Evolutionary conservation across 2,888 invertebrate genomes (phyloP).

Genomic region (Melolontha melolontha): DNA sequence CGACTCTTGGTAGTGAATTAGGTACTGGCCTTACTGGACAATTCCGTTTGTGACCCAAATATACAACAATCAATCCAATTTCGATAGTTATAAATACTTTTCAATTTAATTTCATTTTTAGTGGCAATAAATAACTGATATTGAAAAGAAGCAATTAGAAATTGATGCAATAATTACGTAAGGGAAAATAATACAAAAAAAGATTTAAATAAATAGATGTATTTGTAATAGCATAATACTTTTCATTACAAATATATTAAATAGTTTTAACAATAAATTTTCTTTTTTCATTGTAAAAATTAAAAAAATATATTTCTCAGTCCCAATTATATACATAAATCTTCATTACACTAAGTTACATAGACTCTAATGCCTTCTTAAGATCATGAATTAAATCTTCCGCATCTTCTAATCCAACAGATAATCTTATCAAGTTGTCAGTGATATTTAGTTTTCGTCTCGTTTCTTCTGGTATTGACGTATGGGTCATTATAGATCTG

Average conservation of each 20-base stretch:
- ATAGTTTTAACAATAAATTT: conserved; percentile 17
- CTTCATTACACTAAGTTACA: conserved; percentile 42
- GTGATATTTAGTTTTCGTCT: conserved; percentile 82
- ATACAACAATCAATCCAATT: no score
- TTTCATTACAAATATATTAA: conserved; percentile 23
- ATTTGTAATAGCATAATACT: conserved; percentile 32
- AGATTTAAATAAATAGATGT: conserved; percentile 4
- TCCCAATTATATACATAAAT: neutral
- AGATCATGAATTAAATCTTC: conserved; percentile 89
- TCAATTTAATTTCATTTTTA: no score
- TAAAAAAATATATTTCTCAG: conserved; percentile 20
- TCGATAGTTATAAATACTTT: no score
- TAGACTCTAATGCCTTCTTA: conserved; percentile 78
- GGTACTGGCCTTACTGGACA: no score
- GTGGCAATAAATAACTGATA: no score
- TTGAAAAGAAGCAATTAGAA: no score
- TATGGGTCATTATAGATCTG: conserved; percentile 94
- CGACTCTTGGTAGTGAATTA: no score
- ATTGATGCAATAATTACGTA: no score
- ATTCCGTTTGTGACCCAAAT: no score
- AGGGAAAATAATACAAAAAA: no score
- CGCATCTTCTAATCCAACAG: conserved; percentile 89
- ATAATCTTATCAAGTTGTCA: conserved; percentile 86
- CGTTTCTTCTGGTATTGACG: conserved; percentile 84
- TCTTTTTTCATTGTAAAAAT: neutral